These are phyloP conservation scores for Chaitophorus viminalis DNA, from an alignment of 2,888 invertebrate species.

Conservation along the genomic window DNA sequence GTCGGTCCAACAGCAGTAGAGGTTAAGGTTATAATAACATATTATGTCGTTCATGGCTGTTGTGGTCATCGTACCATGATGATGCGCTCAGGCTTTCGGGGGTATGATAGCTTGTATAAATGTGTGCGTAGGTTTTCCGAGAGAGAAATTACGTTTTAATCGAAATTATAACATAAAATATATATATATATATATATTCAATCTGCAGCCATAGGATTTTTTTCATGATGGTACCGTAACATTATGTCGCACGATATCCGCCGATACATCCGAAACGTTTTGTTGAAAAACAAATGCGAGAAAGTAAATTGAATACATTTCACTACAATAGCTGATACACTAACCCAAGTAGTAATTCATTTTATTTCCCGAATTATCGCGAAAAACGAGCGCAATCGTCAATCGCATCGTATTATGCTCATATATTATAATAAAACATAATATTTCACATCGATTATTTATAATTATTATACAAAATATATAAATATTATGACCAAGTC, in stretches of 20 bases:
- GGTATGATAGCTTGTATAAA: not conserved
- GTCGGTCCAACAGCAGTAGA: not conserved
- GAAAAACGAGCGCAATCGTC: too few relatives aligned
- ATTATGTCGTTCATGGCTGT: not conserved
- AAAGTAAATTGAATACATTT: not conserved
- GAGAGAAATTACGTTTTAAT: conserved; percentile 10
- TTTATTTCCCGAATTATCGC: too few relatives aligned
- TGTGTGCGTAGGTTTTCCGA: not conserved
- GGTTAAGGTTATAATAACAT: conserved; percentile 35
- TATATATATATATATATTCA: too few relatives aligned
- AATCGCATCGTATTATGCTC: too few relatives aligned
- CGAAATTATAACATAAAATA: not conserved
- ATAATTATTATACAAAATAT: too few relatives aligned
- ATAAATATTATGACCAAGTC: too few relatives aligned
- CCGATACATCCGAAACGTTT: conserved; percentile 24
- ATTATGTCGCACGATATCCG: conserved; percentile 18
- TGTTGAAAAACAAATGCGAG: conserved; percentile 15
- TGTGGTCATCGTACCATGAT: conserved; percentile 20
- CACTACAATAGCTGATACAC: too few relatives aligned
- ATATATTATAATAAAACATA: too few relatives aligned
- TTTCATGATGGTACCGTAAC: conserved; percentile 39
- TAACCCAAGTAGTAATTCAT: too few relatives aligned
- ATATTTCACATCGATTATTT: too few relatives aligned
- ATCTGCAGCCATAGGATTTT: too few relatives aligned
- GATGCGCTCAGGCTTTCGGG: too few relatives aligned